Conservation (phyloP, 2,888 invertebrate genomes). For the Girardia tigrina region DNA sequence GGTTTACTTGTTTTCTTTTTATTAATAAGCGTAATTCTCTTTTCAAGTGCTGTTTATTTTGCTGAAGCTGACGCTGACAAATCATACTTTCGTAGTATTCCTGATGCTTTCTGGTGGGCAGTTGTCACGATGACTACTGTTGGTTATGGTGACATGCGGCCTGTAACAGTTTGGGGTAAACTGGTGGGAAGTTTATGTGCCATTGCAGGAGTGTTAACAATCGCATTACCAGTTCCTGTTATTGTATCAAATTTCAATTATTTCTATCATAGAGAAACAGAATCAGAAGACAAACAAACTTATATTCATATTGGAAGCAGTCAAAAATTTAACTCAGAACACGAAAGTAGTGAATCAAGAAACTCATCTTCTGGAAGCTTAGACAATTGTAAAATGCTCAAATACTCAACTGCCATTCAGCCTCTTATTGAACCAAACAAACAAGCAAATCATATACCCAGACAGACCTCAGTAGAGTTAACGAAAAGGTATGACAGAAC, state of each 20-base stretch:
- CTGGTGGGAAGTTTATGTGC: constrained; percentile 88
- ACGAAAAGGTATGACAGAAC: constrained; percentile 1
- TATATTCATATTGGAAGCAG: constrained; percentile 68
- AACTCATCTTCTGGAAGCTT: constrained; percentile 11
- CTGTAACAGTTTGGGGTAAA: constrained; percentile 89
- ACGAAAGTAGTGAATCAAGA: constrained; percentile 19
- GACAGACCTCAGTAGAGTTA: not conserved
- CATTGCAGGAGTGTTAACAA: constrained; percentile 96
- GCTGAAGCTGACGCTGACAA: constrained; percentile 78
- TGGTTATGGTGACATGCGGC: constrained; percentile 99
- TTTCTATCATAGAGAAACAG: constrained; percentile 98
- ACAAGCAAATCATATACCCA: constrained; percentile 1
- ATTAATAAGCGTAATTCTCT: constrained; percentile 90
- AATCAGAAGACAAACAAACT: constrained; percentile 94
- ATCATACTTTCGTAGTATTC: constrained; percentile 84
- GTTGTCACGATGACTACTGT: constrained; percentile 93
- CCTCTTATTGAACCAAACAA: constrained; percentile 23
- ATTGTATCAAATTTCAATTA: constrained; percentile 99
- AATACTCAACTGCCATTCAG: constrained; percentile 14
- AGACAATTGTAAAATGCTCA: constrained; percentile 15
- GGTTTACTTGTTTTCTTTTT: constrained; percentile 99
- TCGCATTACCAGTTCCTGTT: constrained; percentile 94
- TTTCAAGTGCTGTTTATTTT: constrained; percentile 86
- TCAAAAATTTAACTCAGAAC: not conserved
- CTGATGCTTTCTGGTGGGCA: constrained; percentile 83